Evolutionary conservation across 2,797 vertebrate species (phyloP), one percentile per base, ranked within the genome.

Genomic region (Notamacropus eugenii): DNA sequence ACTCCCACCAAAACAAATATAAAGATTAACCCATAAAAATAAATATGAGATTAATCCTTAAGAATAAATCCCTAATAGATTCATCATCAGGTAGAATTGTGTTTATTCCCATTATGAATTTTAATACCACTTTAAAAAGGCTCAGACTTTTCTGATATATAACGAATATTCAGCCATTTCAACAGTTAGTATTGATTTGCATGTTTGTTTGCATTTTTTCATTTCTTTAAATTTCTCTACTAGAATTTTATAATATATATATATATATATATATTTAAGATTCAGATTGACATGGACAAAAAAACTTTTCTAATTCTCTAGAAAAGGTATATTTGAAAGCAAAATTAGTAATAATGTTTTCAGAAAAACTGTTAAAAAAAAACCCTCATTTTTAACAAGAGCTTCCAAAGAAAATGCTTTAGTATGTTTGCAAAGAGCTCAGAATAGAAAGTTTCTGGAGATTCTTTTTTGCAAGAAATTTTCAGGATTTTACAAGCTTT

Each of bases 251-350:
- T 56, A 56, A 19, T 55, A 55, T 55, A 55, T 55, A 24, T 57
- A 57, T 57, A 57, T 28, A 58, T 58, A 74, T 29, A 55, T 95
- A 52, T 40, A 31, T 54, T 93, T 95, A 2, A 91, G 10, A 31
- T 52, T 93, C 22, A 90, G 56, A 34, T 67, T 67, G 46, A 29
- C 28, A 50, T 62, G 10, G 54, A 46, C 91, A 67, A 92, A 91
- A n/a, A 54, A 74, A 14, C 67, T 57, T 67, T 34, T 95, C 57
- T 95, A 52, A 67, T 95, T 91, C 67, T 34, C 54, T 95, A 40
- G 46, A 93, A 67, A 87, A 62, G 52, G 40, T 74, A 50, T 93
- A 93, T 93, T 58, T 91, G 52, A 56, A 54, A 57, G 19, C 13
- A 82, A 91, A 54, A 57, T 40, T 57, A 91, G 55, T 28, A 54